Base-by-base conservation (phyloP, 2,888 invertebrate species). In the Nephrotoma guestfalica region DNA sequence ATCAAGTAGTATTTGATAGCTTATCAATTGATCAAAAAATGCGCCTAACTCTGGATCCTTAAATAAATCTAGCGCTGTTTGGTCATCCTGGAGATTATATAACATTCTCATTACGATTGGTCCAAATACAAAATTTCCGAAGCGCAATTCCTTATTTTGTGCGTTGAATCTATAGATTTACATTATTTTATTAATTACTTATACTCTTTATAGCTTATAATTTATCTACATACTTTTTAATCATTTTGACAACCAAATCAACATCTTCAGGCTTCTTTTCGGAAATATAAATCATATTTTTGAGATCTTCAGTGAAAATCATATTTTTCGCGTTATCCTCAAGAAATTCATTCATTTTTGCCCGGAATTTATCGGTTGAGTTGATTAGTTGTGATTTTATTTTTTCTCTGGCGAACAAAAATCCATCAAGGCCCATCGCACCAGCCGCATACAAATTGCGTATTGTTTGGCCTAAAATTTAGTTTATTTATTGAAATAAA, bases 261-360 rank as follows among this genome's bases (percentile, higher is more conserved):
- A 96, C 88, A 90, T 97, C 96, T 9, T 92, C 90, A 3, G 92
- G 90, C 45, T 91, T 92, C 42, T 93, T 93, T 87, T 95, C 93
- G 2, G 94, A 93, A 86, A 97, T 90, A 89, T 96, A 95, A 4
- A 96, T 90, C 94, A 96, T 95, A 90, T 95, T 96, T 90, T 96
- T 97, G 11, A 97, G 91, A 91, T 97, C 97, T 91, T 97, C 97
- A 6, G 96, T 96, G 89, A 96, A 97, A 88, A 97, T 93, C 93
- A 96, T 94, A 88, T 93, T 94, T 87, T 93, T 93, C 0, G 90
- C 88, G 0, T 92, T 90, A 15, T 93, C 92, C 3, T 91, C 88
- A 0, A 94, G 91, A 90, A 94, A 95, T 86, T 94, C 93, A 11
- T 89, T 90, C 96, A 97, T 96, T 91, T 96, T 96, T 0, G 90